Evolutionary conservation across 2,888 invertebrate species (phyloP).

Genomic region (Diarsia mendica): DNA sequence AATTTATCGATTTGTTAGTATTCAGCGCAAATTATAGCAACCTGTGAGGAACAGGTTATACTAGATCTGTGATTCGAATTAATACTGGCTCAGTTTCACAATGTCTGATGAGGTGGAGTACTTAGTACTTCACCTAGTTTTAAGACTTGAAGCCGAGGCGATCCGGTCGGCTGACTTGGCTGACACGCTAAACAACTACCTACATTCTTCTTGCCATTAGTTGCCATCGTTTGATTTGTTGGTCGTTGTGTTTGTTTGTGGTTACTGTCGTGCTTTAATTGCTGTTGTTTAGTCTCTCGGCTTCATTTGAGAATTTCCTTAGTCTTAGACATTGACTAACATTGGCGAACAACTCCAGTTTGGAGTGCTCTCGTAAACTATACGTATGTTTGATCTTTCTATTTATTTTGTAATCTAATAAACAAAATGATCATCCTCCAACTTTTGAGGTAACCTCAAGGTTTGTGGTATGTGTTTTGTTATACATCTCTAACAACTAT

Average conservation of each 20-base stretch:
- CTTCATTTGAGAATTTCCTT: background rate
- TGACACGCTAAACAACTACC: background rate
- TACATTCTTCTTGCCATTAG: background rate
- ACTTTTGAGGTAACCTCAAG: too few relatives aligned
- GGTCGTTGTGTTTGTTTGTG: background rate
- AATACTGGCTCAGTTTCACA: slow-evolving; percentile 10
- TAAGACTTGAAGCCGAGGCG: background rate
- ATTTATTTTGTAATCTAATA: background rate
- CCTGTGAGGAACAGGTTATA: slow-evolving; percentile 21
- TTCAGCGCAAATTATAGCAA: slow-evolving; percentile 14
- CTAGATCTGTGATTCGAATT: slow-evolving; percentile 11
- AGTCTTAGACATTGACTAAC: background rate
- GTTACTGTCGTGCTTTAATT: background rate
- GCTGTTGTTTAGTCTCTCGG: background rate
- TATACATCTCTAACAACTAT: background rate
- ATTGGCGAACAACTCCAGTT: too few relatives aligned
- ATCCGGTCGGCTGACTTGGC: background rate
- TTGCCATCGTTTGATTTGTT: background rate
- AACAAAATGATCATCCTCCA: too few relatives aligned
- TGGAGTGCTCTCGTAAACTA: background rate
- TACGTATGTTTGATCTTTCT: background rate
- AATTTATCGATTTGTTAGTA: slow-evolving; percentile 19
- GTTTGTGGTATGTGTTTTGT: too few relatives aligned
- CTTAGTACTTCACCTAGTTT: slow-evolving; percentile 2
- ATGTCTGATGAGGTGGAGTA: slow-evolving; percentile 7